Conservation (phyloP, 2,888 invertebrate species). For the Teleogryllus oceanicus region DNA sequence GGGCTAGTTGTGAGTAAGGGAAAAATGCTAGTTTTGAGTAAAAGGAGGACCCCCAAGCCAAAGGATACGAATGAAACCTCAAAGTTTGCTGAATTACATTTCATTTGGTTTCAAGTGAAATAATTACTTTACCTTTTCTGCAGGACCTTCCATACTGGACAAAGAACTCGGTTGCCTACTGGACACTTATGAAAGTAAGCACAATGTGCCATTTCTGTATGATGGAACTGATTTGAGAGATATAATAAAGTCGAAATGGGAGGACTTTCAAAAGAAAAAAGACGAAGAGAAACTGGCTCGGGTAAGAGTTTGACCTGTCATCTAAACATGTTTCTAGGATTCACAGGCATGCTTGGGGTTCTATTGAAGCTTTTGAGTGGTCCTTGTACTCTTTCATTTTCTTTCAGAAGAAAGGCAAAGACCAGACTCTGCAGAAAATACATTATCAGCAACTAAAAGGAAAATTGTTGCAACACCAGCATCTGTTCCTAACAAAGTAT, state of each 20-base stretch:
- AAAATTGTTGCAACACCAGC: background rate
- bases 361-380: background rate
- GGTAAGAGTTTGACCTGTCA: constrained; percentile 38
- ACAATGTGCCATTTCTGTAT: constrained; percentile 57
- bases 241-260: constrained; percentile 60
- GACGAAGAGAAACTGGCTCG: constrained; percentile 45
- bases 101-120: background rate
- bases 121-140: background rate
- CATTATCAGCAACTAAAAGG: background rate
- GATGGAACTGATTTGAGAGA: constrained; percentile 62
- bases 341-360: background rate
- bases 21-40: no score
- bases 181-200: constrained; percentile 53
- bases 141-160: constrained; percentile 67
- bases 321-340: no score
- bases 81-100: no score
- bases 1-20: no score
- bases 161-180: constrained; percentile 58
- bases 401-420: constrained; percentile 3
- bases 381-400: background rate
- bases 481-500: no score
- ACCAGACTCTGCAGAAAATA: background rate
- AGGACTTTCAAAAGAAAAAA: constrained; percentile 57
- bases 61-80: no score
- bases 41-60: no score